phyloP scores from a whole-genome alignment of 2,113 vertebrate species.

The Salminus brasiliensis region DNA sequence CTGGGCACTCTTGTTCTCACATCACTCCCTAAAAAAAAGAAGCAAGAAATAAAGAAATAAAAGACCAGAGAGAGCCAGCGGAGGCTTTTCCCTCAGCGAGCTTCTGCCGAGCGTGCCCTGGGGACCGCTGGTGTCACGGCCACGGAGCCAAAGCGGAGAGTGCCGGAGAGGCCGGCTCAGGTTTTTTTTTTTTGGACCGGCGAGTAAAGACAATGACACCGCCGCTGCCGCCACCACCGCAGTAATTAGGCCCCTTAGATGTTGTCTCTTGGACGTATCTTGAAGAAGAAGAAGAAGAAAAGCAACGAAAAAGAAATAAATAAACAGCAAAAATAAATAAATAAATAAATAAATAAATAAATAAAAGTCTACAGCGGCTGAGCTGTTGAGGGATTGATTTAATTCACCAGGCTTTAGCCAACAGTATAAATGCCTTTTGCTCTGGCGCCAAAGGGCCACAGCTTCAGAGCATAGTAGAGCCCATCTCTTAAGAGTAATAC shows the following conservation, averaged over 20 bases:
- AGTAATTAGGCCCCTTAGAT: conserved; percentile 72
- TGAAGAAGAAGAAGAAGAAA: too few relatives aligned
- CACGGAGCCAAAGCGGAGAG: conserved; percentile 62
- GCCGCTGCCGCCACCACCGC: too few relatives aligned
- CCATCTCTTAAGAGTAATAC: too few relatives aligned
- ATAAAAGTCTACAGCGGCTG: conserved; percentile 30
- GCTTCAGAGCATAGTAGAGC: too few relatives aligned
- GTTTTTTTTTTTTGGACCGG: conserved; percentile 51
- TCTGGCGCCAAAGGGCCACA: too few relatives aligned
- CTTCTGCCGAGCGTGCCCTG: conserved; percentile 68
- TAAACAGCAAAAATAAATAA: not conserved
- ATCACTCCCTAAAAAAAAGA: conserved; percentile 57
- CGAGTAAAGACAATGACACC: conserved; percentile 59
- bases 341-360: too few relatives aligned
- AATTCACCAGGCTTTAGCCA: conserved; percentile 70
- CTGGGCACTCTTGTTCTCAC: conserved; percentile 64
- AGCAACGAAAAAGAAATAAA: too few relatives aligned
- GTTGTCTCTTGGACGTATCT: conserved; percentile 62
- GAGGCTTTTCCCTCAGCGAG: conserved; percentile 66
- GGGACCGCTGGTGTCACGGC: conserved; percentile 71
- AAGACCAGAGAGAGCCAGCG: conserved; percentile 54
- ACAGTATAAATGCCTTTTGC: too few relatives aligned
- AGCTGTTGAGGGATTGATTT: conserved; percentile 65
- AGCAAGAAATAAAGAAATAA: conserved; percentile 56
- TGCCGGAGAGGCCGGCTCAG: conserved; percentile 60